Evolutionary conservation across 2,797 vertebrate genomes (phyloP).

Genomic region (Craterocephalus amniculus): DNA sequence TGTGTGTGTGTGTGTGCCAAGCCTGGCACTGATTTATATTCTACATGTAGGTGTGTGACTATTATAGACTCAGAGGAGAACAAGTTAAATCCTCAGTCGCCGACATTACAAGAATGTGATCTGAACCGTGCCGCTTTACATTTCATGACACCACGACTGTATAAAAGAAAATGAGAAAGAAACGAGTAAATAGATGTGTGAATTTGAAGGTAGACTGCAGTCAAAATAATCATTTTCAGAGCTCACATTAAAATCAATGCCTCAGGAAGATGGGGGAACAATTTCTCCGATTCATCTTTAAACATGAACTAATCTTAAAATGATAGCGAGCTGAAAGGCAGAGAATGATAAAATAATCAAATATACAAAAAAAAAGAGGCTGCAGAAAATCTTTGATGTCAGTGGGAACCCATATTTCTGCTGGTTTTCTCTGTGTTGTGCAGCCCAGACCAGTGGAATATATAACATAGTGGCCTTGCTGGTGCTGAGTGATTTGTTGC

Average conservation of each 20-base stretch:
- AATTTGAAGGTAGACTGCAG: not conserved
- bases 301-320: conserved; percentile 12
- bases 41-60: conserved; percentile 14
- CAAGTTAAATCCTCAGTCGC: not conserved
- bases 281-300: conserved; percentile 24
- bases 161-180: not conserved
- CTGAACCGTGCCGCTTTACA: not conserved
- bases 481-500: conserved; percentile 57
- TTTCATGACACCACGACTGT: conserved; percentile 1
- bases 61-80: not conserved
- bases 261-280: not conserved
- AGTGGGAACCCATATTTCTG: not conserved
- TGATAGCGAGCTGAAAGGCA: not conserved
- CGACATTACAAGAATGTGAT: conserved; percentile 5
- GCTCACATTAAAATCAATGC: conserved; percentile 3
- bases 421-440: conserved; percentile 25
- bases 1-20: conserved; percentile 5
- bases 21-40: conserved; percentile 9
- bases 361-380: conserved; percentile 10
- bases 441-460: conserved; percentile 39
- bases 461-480: conserved; percentile 24
- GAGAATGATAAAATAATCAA: conserved; percentile 19
- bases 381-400: conserved; percentile 23
- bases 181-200: not conserved
- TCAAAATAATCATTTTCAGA: not conserved